These are phyloP conservation scores for Dreissena polymorpha DNA, from an alignment of 1,140 invertebrate genomes.

Conservation along the genomic window DNA sequence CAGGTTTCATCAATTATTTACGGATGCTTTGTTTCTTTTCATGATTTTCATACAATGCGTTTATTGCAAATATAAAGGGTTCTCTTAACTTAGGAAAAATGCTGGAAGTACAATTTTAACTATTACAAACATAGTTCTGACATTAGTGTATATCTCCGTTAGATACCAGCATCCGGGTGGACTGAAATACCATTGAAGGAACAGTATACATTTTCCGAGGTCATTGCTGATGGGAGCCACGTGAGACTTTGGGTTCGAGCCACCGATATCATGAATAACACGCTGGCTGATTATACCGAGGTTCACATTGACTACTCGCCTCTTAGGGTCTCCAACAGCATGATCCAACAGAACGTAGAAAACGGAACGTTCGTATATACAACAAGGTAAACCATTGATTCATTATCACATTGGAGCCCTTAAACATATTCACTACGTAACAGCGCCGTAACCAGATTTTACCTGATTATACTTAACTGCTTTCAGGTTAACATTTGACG, in stretches of 20 bases:
- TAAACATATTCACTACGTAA: too few species aligned
- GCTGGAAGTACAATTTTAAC: too few species aligned
- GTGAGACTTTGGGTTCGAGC: constrained; percentile 41
- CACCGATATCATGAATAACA: constrained; percentile 36
- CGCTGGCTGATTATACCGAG: constrained; percentile 17
- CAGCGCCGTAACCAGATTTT: too few species aligned
- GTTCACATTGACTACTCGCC: constrained; percentile 40
- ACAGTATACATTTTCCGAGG: constrained; percentile 2
- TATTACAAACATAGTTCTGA: too few species aligned
- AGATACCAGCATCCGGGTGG: constrained; percentile 10
- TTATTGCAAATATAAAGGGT: too few species aligned
- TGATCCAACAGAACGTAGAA: background rate
- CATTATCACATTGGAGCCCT: too few species aligned
- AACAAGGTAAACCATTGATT: constrained; percentile 19
- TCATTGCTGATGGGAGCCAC: constrained; percentile 8
- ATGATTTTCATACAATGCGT: too few species aligned
- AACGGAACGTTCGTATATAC: constrained; percentile 30
- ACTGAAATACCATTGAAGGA: background rate
- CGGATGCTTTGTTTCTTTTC: too few species aligned
- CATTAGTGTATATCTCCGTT: background rate
- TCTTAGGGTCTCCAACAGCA: background rate
- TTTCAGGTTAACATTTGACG: background rate
- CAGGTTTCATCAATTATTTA: background rate
- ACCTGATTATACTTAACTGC: too few species aligned
- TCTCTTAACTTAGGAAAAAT: too few species aligned